Conservation (phyloP, 2,797 vertebrate species). For the Spondyliosoma cantharus region DNA sequence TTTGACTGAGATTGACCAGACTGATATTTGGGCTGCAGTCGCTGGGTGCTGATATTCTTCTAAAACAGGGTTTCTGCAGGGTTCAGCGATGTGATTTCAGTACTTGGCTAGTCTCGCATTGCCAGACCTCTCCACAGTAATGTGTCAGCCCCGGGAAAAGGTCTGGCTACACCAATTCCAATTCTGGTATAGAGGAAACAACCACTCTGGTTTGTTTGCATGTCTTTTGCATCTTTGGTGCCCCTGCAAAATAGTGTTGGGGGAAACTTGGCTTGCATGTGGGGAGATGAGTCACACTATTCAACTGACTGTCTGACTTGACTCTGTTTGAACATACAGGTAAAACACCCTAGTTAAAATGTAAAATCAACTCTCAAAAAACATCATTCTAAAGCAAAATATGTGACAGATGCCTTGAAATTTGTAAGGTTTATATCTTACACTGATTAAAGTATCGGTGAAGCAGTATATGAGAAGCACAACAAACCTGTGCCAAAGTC, state of each 20-base stretch:
- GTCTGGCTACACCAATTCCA: too few species aligned
- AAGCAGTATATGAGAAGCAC: slow-evolving; percentile 33
- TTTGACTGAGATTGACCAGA: background rate
- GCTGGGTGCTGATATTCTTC: background rate
- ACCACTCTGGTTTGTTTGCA: too few species aligned
- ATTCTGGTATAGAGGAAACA: too few species aligned
- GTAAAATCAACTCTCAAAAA: background rate
- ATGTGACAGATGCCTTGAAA: background rate
- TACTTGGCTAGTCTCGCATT: too few species aligned
- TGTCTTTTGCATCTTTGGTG: too few species aligned
- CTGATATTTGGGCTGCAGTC: background rate
- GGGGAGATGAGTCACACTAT: too few species aligned
- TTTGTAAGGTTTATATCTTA: background rate
- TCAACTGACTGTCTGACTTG: too few species aligned
- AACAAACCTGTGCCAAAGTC: slow-evolving; percentile 71
- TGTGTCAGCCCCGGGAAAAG: too few species aligned
- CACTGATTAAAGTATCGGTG: slow-evolving; percentile 16
- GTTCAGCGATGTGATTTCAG: too few species aligned
- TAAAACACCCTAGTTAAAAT: background rate
- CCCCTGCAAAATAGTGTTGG: too few species aligned
- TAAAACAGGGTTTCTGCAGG: background rate
- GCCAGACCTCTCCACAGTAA: too few species aligned
- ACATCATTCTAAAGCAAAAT: background rate
- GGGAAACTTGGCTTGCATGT: too few species aligned
- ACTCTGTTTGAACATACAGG: background rate